Percentiles rank a stretch among this genome's conserved stretches.
Conservation (phyloP, 2,797 vertebrate genomes). For the Sitta carolinensis region DNA sequence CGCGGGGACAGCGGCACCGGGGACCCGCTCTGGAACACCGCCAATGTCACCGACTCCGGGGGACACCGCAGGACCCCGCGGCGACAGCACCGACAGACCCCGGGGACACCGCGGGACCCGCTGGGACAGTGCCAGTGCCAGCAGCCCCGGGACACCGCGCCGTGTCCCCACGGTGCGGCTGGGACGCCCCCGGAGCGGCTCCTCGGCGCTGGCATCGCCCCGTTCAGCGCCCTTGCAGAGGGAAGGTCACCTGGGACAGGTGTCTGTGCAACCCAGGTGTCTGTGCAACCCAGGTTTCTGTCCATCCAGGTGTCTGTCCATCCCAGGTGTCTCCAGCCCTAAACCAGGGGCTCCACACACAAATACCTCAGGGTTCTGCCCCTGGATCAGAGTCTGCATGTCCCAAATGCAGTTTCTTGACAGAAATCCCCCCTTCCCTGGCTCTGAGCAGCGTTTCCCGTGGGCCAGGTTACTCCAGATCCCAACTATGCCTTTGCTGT, state of each 20-base stretch:
- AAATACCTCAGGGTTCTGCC: neutral
- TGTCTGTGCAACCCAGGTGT: no score
- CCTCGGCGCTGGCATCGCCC: neutral
- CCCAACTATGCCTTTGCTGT: neutral
- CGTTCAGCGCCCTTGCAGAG: fast-evolving
- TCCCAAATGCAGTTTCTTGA: neutral
- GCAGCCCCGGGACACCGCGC: no score
- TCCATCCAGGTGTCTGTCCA: neutral
- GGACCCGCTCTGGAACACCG: no score
- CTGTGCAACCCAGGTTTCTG: neutral
- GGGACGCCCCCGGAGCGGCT: neutral
- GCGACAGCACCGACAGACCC: no score
- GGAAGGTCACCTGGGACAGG: neutral
- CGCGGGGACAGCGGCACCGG: no score
- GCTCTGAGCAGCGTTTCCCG: neutral
- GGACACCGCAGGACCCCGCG: no score
- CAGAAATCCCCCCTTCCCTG: neutral
- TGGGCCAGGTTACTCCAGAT: fast-evolving
- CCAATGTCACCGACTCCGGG: no score
- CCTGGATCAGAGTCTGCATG: fast-evolving
- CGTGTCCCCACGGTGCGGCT: neutral
- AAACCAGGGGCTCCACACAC: neutral
- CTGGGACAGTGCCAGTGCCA: no score
- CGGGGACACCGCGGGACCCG: no score
- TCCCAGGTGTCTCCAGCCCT: neutral